Evolutionary conservation across 2,888 invertebrate species (phyloP), one percentile per base, ranked within the genome.

Genomic region (Acanthosepion lycidas): DNA sequence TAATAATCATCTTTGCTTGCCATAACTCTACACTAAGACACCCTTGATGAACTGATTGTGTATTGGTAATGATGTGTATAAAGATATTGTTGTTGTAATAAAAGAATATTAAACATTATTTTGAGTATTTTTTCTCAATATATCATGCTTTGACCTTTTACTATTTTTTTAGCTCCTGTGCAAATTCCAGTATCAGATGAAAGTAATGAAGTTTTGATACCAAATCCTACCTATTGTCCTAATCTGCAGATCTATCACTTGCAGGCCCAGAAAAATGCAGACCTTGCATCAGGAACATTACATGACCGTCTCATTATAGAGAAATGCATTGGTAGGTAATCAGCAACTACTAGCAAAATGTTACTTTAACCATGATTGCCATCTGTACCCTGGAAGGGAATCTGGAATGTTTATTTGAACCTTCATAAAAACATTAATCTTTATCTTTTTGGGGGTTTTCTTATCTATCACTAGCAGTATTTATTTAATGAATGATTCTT

Each of bases 121-220:
- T n/a, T n/a, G 28, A 78, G 78, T 2, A 78, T 28, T 78, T 78
- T 33, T 78, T 28, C 78, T 78, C 9, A 26, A 78, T 78, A 12
- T 28, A 78, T 8, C 28, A n/a, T 15, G 33, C 12, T 59, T 59
- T 59, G 6, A 23, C 59, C 0, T 59, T 20, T 48, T 59, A 0
- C 20, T 49, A 9, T 93, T 53, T 26, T 51, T 51, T 12, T 53
- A 93, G 93, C 51, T 49, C 93, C 93, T 0, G n/a, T 93, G 18
- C n/a, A 51, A n/a, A 93, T 93, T 28, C 93, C 93, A 2, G 93
- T 93, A 20, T 26, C 93, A 4, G 28, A n/a, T 93, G 53, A 51
- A n/a, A 49, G 5, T 49, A n/a, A 93, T 49, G 93, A 93, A 49
- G 93, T 93, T 49, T 26, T 93, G 93, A 93, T 93, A 49, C 93